These are phyloP conservation scores for Serilophus lunatus DNA, from an alignment of 2,113 vertebrate genomes.

Conservation along the genomic window DNA sequence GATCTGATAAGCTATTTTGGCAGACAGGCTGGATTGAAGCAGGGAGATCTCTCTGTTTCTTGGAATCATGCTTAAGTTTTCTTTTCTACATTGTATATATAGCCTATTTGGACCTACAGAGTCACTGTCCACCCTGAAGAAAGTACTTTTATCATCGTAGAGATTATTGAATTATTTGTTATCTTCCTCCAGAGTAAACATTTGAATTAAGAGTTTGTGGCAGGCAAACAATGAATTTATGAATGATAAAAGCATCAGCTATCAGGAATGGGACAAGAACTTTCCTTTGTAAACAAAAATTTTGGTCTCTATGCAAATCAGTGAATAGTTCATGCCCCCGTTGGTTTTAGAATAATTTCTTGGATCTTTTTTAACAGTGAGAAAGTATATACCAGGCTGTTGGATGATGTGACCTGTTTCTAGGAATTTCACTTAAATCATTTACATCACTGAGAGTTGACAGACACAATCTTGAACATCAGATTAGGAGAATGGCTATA, in stretches of 20 bases:
- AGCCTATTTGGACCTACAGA: not conserved
- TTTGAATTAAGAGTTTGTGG: not conserved
- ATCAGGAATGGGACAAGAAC: not conserved
- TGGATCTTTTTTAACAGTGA: not conserved
- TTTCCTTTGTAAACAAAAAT: not conserved
- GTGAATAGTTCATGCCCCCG: not conserved
- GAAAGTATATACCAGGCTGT: not conserved
- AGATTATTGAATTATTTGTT: not conserved
- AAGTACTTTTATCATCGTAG: not conserved
- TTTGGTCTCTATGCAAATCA: not conserved
- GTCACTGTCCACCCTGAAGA: not conserved
- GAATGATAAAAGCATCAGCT: not conserved
- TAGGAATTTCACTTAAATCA: not conserved
- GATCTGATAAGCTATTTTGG: slow-evolving; percentile 4
- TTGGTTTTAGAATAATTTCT: not conserved
- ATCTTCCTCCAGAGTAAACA: not conserved
- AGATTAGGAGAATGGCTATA: not conserved
- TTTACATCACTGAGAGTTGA: not conserved
- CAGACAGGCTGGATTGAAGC: not conserved
- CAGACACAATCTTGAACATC: not conserved
- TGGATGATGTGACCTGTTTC: fast-evolving
- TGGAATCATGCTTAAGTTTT: not conserved
- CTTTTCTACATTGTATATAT: not conserved
- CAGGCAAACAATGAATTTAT: not conserved
- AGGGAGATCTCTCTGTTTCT: not conserved